These are phyloP conservation scores for Drosophila burlai DNA, from an alignment of 1,140 invertebrate genomes.

Conservation along the genomic window DNA sequence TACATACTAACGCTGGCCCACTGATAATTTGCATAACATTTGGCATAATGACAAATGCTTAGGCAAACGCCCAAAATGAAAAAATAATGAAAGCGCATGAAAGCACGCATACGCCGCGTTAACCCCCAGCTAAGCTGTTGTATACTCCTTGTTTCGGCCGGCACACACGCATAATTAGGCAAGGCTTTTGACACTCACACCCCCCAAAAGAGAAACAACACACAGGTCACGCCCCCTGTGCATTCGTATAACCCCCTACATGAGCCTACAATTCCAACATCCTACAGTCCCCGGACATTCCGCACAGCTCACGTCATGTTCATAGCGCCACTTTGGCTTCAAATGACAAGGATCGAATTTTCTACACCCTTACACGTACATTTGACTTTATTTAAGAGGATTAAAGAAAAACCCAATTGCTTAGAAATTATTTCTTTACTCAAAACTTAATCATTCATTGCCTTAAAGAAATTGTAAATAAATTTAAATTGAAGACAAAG, in stretches of 20 bases:
- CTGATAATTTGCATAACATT: constrained; percentile 62
- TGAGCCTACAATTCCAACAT: constrained; percentile 13
- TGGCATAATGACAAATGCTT: constrained; percentile 64
- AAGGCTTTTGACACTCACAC: constrained; percentile 40
- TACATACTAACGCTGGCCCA: constrained; percentile 13
- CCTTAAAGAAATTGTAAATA: neutral
- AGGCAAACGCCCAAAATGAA: constrained; percentile 18
- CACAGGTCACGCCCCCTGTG: constrained; percentile 21
- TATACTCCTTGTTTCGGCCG: constrained; percentile 19
- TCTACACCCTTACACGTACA: neutral
- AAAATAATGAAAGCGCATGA: constrained; percentile 20
- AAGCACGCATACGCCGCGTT: constrained; percentile 66
- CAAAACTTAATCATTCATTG: neutral
- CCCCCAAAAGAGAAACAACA: neutral
- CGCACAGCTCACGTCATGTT: constrained; percentile 64
- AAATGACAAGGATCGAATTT: neutral
- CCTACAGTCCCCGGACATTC: constrained; percentile 19
- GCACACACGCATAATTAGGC: constrained; percentile 72
- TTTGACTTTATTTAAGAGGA: neutral
- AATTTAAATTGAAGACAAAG: neutral
- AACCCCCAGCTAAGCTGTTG: constrained; percentile 22
- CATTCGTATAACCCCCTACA: constrained; percentile 22
- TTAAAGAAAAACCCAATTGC: neutral
- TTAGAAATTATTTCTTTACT: neutral
- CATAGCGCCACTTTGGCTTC: constrained; percentile 65